phyloP scores from a whole-genome alignment of 2,888 invertebrate species.

The Cataglyphis albicans region DNA sequence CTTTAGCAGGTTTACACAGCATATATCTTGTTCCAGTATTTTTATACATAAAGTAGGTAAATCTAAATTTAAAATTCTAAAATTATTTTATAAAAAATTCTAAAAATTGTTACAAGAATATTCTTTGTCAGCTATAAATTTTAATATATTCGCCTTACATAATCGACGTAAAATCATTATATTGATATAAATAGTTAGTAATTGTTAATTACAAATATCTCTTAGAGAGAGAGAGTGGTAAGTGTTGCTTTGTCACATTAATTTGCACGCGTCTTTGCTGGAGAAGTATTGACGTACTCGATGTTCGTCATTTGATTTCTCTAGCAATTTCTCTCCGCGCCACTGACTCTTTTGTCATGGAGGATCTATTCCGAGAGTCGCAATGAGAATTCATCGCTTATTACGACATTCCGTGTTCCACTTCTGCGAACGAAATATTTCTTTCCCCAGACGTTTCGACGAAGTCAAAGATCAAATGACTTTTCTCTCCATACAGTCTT shows the following conservation, averaged over 20 bases:
- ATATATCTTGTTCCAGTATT: background rate
- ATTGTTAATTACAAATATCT: slow-evolving; percentile 15
- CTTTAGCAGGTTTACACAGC: background rate
- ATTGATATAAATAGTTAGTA: background rate
- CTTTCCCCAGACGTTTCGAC: slow-evolving; percentile 1
- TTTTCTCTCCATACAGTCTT: background rate
- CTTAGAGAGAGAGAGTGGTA: background rate
- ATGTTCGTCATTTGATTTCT: slow-evolving; percentile 37
- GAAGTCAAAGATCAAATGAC: slow-evolving; percentile 37
- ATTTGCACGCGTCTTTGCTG: background rate
- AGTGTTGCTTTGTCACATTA: background rate
- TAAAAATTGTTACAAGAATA: background rate
- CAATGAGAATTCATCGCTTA: slow-evolving; percentile 43
- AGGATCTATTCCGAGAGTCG: background rate
- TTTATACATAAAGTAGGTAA: background rate
- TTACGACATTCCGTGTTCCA: slow-evolving; percentile 32
- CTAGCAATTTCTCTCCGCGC: slow-evolving; percentile 30
- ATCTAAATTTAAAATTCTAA: background rate
- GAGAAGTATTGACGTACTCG: background rate
- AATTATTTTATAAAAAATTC: background rate
- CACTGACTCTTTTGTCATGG: slow-evolving; percentile 28
- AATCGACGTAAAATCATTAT: background rate
- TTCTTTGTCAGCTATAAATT: slow-evolving; percentile 1
- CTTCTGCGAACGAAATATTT: background rate
- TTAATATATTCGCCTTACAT: background rate